Conservation (phyloP, 2,797 vertebrate species). For the Buceros bicornis region DNA sequence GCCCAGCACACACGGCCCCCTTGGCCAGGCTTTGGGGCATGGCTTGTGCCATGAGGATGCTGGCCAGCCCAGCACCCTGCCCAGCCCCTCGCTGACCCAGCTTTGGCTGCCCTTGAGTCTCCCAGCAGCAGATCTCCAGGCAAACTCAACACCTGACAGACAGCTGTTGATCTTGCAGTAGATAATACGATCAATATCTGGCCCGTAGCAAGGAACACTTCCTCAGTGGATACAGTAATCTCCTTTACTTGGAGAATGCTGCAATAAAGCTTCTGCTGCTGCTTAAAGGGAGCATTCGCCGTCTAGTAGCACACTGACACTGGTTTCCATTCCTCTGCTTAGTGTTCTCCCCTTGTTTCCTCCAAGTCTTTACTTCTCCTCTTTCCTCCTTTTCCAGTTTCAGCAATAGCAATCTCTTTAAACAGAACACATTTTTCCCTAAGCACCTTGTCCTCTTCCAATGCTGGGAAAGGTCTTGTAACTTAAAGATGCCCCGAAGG, state of each 20-base stretch:
- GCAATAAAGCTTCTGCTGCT: neutral
- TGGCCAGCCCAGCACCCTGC: neutral
- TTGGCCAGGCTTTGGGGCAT: accelerated
- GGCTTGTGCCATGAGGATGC: neutral
- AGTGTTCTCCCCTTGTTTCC: neutral
- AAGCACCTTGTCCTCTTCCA: neutral
- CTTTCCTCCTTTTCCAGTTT: neutral
- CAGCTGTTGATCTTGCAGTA: neutral
- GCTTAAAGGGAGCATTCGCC: neutral
- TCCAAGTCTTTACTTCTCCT: neutral
- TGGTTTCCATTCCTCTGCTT: neutral
- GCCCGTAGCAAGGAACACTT: neutral
- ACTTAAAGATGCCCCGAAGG: neutral
- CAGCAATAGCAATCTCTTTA: neutral
- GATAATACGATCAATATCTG: neutral
- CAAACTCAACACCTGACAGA: neutral
- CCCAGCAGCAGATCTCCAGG: neutral
- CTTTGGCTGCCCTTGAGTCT: neutral
- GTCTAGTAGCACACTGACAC: neutral
- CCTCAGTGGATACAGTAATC: neutral
- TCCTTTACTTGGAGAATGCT: neutral
- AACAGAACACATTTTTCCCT: neutral
- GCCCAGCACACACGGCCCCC: accelerated
- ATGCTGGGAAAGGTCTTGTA: neutral
- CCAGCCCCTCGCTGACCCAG: neutral